Base-by-base conservation (phyloP, 2,888 invertebrate species). In the Galerucella nymphaeae region DNA sequence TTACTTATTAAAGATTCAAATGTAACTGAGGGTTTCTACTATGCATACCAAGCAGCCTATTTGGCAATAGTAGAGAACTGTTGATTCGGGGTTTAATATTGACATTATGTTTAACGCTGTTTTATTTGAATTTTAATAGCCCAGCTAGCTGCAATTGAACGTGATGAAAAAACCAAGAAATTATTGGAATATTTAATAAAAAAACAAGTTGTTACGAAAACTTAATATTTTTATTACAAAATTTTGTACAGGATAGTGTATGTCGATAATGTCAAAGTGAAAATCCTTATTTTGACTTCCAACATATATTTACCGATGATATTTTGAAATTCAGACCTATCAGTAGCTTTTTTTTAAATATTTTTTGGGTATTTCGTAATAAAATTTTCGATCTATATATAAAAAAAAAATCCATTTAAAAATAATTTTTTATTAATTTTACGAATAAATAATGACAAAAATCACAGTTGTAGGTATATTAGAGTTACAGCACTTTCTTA, bases 11-110 rank as follows among this genome's bases (percentile, higher is more conserved):
- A 69, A 71, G 72, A 80, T 80, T 79, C 80, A 77, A 77, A 78
- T 78, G 75, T 73, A 64, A 64, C 55, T 68, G 72, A 68, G 57
- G 72, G 70, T 65, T 18, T 14, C 11, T 23, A 55, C 30, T 48
- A 11, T 75, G 80, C 72, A 80, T 80, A 80, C 77, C 64, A 79
- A 80, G 65, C 71, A 62, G 69, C 38, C 62, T 70, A 73, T 76
- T 78, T 73, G 75, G 72, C 75, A 76, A 78, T 66, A 66, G 48
- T 48, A 62, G 70, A 57, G 45, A 58, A 64, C n/a, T 41, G 65
- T 53, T 70, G 48, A 45, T 66, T 48, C 59, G 45, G 59, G 18
- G 38, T 48, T 48, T 55, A 42, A 69, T 50, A 55, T 69, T 55
- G n/a, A 69, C 57, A 45, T 69, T 69, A 57, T 68, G 67, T 67